Conservation (phyloP, 2,797 vertebrate genomes). For the Orestias chungarensis region DNA sequence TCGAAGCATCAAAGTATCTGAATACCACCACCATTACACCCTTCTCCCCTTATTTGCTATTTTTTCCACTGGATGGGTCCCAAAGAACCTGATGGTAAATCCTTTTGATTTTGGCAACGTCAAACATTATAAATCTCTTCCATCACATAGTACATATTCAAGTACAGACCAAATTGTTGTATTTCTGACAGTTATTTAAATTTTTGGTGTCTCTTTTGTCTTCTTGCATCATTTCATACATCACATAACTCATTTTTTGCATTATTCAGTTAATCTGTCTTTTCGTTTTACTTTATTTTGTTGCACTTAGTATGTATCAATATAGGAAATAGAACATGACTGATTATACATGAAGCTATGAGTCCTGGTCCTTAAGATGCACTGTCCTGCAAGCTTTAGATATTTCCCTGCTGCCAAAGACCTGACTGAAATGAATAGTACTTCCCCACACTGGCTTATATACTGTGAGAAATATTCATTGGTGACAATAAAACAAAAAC, state of each 20-base stretch:
- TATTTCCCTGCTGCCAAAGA: background rate
- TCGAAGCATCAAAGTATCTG: slow-evolving; percentile 38
- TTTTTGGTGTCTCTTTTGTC: background rate
- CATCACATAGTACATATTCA: slow-evolving; percentile 5
- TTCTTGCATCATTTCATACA: slow-evolving; percentile 3
- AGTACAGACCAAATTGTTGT: slow-evolving; percentile 6
- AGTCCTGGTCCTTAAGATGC: background rate
- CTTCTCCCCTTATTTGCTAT: slow-evolving; percentile 21
- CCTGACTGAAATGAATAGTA: background rate
- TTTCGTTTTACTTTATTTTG: slow-evolving; percentile 21
- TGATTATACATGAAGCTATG: slow-evolving; percentile 4
- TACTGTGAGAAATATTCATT: too few relatives aligned
- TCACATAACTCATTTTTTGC: background rate
- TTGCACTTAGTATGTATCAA: slow-evolving; percentile 10
- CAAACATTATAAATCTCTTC: slow-evolving; percentile 1
- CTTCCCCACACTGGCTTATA: too few relatives aligned
- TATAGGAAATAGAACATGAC: slow-evolving; percentile 5
- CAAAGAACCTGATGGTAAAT: slow-evolving; percentile 41
- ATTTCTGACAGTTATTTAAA: slow-evolving; percentile 2
- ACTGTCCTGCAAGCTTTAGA: background rate
- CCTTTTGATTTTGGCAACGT: slow-evolving; percentile 22
- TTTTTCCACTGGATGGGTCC: slow-evolving; percentile 24
- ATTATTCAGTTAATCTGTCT: background rate
- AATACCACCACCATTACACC: slow-evolving; percentile 36
- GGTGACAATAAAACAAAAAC: too few relatives aligned